Evolutionary conservation across 2,113 vertebrate genomes (phyloP).

Genomic region (Herpetotheres cachinnans): DNA sequence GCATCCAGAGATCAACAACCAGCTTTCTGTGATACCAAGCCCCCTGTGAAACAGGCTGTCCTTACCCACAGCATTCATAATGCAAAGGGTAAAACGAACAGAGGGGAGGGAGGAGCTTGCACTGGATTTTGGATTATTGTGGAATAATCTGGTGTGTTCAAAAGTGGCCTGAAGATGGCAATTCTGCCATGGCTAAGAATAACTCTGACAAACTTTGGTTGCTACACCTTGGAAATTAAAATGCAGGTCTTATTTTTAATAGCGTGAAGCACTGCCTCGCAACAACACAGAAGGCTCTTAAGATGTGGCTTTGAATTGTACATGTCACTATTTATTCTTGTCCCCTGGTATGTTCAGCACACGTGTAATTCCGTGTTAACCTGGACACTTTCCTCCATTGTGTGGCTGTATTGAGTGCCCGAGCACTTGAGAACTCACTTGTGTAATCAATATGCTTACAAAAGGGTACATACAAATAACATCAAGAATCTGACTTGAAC

Average conservation of each 20-base stretch:
- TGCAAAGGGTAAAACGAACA: not conserved
- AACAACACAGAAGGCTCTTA: not conserved
- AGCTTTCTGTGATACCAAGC: constrained; percentile 70
- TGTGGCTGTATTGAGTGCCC: not conserved
- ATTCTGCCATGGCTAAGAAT: constrained; percentile 22
- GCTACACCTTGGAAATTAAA: not conserved
- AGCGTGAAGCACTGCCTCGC: fast-evolving
- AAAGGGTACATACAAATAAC: constrained; percentile 19
- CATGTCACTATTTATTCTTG: not conserved
- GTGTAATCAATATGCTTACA: not conserved
- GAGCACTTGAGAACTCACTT: not conserved
- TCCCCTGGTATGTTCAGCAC: not conserved
- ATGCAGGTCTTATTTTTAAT: not conserved
- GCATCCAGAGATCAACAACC: constrained; percentile 77
- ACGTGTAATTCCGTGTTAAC: not conserved
- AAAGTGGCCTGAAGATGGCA: constrained; percentile 30
- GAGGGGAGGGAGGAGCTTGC: constrained; percentile 2
- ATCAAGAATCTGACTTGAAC: constrained; percentile 21
- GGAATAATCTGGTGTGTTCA: not conserved
- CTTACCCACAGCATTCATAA: constrained; percentile 65
- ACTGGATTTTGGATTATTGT: not conserved
- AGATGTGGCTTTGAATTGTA: not conserved
- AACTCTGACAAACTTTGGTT: not conserved
- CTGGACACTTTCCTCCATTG: not conserved
- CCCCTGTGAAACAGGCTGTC: constrained; percentile 50